Evolutionary conservation across 92 coral and sea anemone species (phyloP).

Genomic region (Epizoanthus illoricatus): DNA sequence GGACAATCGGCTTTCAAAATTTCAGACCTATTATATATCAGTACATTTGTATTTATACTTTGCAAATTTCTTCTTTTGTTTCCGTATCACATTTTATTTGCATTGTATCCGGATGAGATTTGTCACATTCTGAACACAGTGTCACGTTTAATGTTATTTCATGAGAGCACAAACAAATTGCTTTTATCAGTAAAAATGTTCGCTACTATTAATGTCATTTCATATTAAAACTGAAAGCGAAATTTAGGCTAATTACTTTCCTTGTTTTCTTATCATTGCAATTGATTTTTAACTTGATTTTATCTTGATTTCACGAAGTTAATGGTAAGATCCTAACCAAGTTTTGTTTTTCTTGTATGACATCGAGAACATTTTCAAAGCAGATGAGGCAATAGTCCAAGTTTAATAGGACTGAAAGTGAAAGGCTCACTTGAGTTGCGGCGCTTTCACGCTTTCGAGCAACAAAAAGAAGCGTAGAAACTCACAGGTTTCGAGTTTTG

Average conservation of each 20-base stretch:
- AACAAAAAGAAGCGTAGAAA: too few relatives aligned
- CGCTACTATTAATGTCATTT: too few relatives aligned
- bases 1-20: background rate
- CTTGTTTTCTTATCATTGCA: too few relatives aligned
- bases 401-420: too few relatives aligned
- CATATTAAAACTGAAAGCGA: too few relatives aligned
- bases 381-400: background rate
- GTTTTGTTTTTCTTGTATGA: background rate
- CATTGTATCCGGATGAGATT: slow-evolving; percentile 9
- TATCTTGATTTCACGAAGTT: background rate
- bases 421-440: background rate
- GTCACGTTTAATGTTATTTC: slow-evolving; percentile 3
- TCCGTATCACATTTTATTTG: slow-evolving; percentile 8
- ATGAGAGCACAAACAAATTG: background rate
- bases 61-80: background rate
- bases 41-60: background rate
- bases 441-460: background rate
- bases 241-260: background rate
- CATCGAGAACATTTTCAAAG: background rate
- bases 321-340: background rate
- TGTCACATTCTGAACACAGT: background rate
- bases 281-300: too few relatives aligned
- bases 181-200: background rate
- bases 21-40: background rate
- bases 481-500: too few relatives aligned